Evolutionary conservation across 2,113 vertebrate species (phyloP), one percentile per base, ranked within the genome.

Genomic region (Trichechus manatus): DNA sequence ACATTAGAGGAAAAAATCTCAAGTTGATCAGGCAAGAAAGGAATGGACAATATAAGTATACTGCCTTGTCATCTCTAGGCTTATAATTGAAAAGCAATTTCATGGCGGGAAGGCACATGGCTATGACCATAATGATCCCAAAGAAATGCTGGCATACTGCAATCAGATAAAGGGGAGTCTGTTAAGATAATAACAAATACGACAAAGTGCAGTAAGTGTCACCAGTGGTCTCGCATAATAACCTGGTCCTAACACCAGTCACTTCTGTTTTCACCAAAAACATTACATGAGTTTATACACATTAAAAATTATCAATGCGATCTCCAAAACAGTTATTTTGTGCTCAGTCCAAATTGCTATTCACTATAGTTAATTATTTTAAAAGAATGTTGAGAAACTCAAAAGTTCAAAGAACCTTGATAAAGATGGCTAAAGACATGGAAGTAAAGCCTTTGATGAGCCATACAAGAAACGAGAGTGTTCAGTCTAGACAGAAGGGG

Each of bases 51-150:
- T 63, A 89, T 10, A 42, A 7, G 36, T 42, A 42, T 6, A 25
- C 9, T 70, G 39, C 25, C 42, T 75, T 87, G 1, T 44, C 13
- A 72, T 70, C 68, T 93, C 50, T 59, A 72, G 44, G 36, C 87
- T 72, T 84, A 59, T 63, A 93, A 92, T 84, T 89, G 70, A 39
- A 95, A 94, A 91, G 42, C 66, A 44, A 82, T 88, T 94, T 95
- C n/a, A 79, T 82, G 44, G 64, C 66, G 68, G 47, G 6, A 86
- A 94, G 33, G 17, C 29, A 86, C 8, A 66, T 19, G 44, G 56
- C 7, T 25, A 75, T 27, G 42, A 63, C 80, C 77, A n/a, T 3
- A 42, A 87, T 33, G 22, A 77, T 81, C 66, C 33, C 14, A 81
- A 89, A 95, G 78, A 89, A 79, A 83, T 17, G 3, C 0, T 70